Evolutionary conservation across 1,140 invertebrate genomes (phyloP), one percentile per base, ranked within the genome.

Genomic region (Ladona fulva): DNA sequence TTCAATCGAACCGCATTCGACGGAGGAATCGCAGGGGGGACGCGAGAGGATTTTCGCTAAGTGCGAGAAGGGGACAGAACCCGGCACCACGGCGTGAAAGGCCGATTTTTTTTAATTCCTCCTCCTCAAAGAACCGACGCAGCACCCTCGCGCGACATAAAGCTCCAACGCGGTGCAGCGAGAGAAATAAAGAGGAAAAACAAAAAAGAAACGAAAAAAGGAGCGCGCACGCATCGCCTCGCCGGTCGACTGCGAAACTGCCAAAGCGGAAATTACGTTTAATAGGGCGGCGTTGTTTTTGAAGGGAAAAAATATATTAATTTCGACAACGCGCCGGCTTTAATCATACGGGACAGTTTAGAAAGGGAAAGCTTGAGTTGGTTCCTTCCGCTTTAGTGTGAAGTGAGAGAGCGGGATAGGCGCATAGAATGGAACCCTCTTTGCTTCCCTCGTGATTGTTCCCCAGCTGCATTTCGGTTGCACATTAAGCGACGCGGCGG

Each of bases 391-490:
- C 44, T 52, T 52, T 52, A 52, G 10, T 52, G n/a, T 5, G 16
- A 6, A 12, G 52, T 16, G 3, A 66, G n/a, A 16, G 44, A 52
- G 44, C 10, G 44, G 52, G 52, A 66, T 66, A 66, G 16, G 52
- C 3, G 52, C 3, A 12, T 8, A 66, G 52, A 66, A 66, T 66
- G 52, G 52, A 12, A 6, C 52, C 14, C 52, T 66, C 52, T 66
- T 22, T 66, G 1, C 10, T 66, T 66, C 3, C 16, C 3, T 6
- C 3, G 5, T 12, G n/a, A 66, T 66, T 66, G 52, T 16, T 66
- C 52, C 52, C 52, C 52, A 66, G 52, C 52, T 66, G 52, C 52
- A 66, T 66, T 66, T 66, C n/a, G 52, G 52, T 22, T 66, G 52
- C 52, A 66, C 52, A 66, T 66, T 66, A 66, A 66, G 52, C 52